Base-by-base conservation (phyloP, 2,888 invertebrate genomes). In the Ennomos fuscantarius region DNA sequence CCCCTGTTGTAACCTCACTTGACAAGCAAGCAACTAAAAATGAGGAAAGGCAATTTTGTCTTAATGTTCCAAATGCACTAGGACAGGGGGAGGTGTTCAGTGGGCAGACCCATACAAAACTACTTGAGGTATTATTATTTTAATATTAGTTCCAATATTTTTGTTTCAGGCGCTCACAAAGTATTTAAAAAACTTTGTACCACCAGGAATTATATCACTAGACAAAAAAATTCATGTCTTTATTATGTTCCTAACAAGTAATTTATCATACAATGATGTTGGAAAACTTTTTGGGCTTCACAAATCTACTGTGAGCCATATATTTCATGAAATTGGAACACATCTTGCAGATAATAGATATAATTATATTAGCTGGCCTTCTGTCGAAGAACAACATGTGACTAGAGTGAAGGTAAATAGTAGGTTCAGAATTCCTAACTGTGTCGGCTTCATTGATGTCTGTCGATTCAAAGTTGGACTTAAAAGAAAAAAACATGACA, bases 161-260 rank as follows among this genome's bases (percentile, higher is more conserved):
- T 59, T 43, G 41, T 89, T 89, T 57, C 84, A 91, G 91, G 78
- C 77, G 35, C 66, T 92, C 11, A 79, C 86, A 12, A 75, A 68
- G 11, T 82, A 78, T 64, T 68, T 92, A 51, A 77, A 76, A 62
- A 77, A 74, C 31, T 62, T 73, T 64, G 63, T 79, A 9, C 79
- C 76, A 44, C 69, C 79, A 32, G 81, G 81, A 2, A 74, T 63
- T 50, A 78, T 89, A 8, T 71, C 86, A 13, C 63, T 92, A 13
- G 87, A 87, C 40, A 91, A 89, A 69, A 91, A 90, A 69, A 81
- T 90, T 8, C 88, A 90, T 73, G 69, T 92, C 15, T 91, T 91
- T 70, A 71, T 92, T 8, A 88, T 85, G 82, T 66, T 86, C 10
- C 58, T 91, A 55, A 82, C 81, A 52, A 87, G 76, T 75, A 81